phyloP scores from a whole-genome alignment of 2,113 vertebrate genomes.

The Tragelaphus imberbis region DNA sequence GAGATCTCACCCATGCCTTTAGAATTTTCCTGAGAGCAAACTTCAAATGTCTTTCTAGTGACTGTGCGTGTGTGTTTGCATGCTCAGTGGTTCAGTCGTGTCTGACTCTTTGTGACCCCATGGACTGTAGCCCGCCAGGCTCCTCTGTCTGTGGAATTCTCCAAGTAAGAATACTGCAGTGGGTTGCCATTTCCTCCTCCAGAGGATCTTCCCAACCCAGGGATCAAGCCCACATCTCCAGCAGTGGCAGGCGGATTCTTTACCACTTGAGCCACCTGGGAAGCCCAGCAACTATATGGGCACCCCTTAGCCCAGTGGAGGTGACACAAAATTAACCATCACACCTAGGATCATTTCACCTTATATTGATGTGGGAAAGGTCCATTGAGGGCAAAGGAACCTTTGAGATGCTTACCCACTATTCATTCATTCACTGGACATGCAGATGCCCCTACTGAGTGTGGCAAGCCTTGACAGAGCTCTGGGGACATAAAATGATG shows the following conservation, averaged over 20 bases:
- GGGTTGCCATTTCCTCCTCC: neutral
- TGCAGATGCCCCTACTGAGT: neutral
- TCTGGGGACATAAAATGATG: neutral
- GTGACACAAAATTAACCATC: neutral
- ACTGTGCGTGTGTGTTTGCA: neutral
- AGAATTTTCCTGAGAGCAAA: neutral
- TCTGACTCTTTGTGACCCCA: neutral
- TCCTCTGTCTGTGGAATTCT: neutral
- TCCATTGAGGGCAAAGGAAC: neutral
- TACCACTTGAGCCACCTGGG: neutral
- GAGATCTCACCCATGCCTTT: accelerated
- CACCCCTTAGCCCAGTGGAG: neutral
- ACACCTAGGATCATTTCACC: neutral
- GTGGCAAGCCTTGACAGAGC: neutral
- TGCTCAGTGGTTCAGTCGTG: neutral
- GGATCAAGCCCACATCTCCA: neutral
- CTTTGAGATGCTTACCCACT: neutral
- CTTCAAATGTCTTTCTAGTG: neutral
- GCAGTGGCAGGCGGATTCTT: neutral
- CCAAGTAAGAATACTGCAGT: neutral
- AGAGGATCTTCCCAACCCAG: neutral
- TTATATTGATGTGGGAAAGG: neutral
- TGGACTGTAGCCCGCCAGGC: neutral
- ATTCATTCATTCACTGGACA: neutral
- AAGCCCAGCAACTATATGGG: neutral